These are phyloP conservation scores for Leuciscus waleckii DNA, from an alignment of 2,797 vertebrate species.

Conservation along the genomic window DNA sequence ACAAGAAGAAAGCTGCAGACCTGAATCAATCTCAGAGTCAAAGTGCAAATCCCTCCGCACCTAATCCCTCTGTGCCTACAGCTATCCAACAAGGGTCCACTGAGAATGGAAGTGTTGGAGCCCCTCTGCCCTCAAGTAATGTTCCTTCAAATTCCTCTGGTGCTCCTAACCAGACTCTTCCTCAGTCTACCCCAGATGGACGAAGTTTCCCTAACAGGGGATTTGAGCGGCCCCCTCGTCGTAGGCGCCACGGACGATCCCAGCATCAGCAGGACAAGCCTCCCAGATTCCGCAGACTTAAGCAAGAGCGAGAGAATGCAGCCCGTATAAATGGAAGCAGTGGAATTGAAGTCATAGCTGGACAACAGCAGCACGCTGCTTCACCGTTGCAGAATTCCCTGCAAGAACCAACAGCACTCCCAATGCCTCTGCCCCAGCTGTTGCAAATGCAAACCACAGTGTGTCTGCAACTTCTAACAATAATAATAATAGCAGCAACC, in stretches of 20 bases:
- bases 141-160: constrained; percentile 68
- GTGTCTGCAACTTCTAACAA: constrained; percentile 63
- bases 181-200: constrained; percentile 61
- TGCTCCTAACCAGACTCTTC: constrained; percentile 60
- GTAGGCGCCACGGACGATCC: constrained; percentile 85
- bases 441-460: constrained; percentile 73
- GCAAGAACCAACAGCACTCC: constrained; percentile 75
- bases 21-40: constrained; percentile 71
- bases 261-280: constrained; percentile 96
- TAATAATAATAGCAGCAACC: constrained; percentile 71
- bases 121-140: constrained; percentile 67
- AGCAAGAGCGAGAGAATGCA: constrained; percentile 89
- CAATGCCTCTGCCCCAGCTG: constrained; percentile 55
- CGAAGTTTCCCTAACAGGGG: constrained; percentile 73
- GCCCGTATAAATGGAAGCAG: constrained; percentile 82
- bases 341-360: constrained; percentile 68
- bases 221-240: constrained; percentile 83
- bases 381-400: constrained; percentile 72
- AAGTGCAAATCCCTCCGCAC: constrained; percentile 66
- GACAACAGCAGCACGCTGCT: constrained; percentile 60
- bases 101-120: constrained; percentile 75
- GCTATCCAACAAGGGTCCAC: constrained; percentile 63
- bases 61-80: constrained; percentile 60
- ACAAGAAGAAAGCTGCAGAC: constrained; percentile 78
- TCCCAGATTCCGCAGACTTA: constrained; percentile 89